phyloP scores from a whole-genome alignment of 2,113 vertebrate genomes.

The Hippocampus comes region DNA sequence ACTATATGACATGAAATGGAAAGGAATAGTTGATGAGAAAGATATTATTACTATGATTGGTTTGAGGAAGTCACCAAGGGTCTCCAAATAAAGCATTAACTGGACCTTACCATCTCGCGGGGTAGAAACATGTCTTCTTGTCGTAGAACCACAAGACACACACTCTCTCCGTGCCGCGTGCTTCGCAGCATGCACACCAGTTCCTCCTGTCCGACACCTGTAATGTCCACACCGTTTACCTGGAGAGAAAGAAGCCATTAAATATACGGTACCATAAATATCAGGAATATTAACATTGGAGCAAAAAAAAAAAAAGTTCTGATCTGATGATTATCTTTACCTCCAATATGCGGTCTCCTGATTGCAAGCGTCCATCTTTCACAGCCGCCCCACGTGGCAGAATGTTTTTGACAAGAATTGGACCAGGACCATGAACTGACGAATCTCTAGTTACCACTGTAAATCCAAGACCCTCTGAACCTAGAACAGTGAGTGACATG shows the following conservation, averaged over 20 bases:
- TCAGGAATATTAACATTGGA: neutral
- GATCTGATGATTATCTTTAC: conserved; percentile 56
- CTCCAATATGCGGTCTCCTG: conserved; percentile 95
- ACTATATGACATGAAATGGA: neutral
- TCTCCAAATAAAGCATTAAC: neutral
- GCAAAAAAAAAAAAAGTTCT: neutral
- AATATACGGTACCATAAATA: neutral
- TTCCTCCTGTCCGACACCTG: conserved; percentile 88
- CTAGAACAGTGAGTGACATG: conserved; percentile 54
- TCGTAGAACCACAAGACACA: conserved; percentile 82
- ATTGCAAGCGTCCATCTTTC: conserved; percentile 92
- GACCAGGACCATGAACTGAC: conserved; percentile 86
- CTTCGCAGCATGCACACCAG: conserved; percentile 90
- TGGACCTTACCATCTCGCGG: conserved; percentile 87
- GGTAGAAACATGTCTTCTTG: conserved; percentile 90
- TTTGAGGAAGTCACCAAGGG: neutral
- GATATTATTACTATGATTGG: neutral
- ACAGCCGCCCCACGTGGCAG: conserved; percentile 91
- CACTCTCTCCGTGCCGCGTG: conserved; percentile 89
- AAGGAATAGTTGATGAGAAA: neutral
- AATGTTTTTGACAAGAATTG: conserved; percentile 97
- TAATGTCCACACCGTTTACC: conserved; percentile 90
- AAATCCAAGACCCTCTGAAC: conserved; percentile 93
- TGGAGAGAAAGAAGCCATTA: conserved; percentile 46
- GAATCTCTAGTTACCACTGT: conserved; percentile 98